phyloP scores from a whole-genome alignment of 2,888 invertebrate species.

The Pseudanteris insignis region DNA sequence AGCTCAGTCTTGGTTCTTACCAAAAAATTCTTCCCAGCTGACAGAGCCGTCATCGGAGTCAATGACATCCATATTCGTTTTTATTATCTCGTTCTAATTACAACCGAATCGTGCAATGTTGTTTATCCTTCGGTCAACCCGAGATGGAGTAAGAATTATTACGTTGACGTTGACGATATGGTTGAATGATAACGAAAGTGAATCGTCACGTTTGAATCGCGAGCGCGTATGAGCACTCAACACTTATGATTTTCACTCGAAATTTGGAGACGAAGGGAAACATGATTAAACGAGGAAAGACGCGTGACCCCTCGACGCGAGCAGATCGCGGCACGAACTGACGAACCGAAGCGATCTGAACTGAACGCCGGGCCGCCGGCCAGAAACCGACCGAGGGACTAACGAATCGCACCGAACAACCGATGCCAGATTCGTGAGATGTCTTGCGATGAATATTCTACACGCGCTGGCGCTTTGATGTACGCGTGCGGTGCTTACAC shows the following conservation, averaged over 20 bases:
- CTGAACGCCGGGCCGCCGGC: conserved; percentile 18
- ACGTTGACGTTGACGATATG: too few relatives aligned
- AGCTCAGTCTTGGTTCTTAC: conserved; percentile 13
- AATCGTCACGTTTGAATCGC: neutral
- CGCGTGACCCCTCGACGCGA: conserved; percentile 20
- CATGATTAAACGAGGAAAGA: conserved; percentile 8
- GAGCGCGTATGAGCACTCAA: conserved; percentile 2
- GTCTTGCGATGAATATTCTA: conserved; percentile 14
- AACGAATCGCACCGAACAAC: conserved; percentile 14
- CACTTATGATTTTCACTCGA: conserved; percentile 16
- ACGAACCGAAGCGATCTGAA: conserved; percentile 29
- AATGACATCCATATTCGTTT: conserved; percentile 18
- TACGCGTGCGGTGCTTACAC: conserved; percentile 8
- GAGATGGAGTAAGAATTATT: too few relatives aligned
- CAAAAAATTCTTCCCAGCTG: conserved; percentile 42
- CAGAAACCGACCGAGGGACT: conserved; percentile 14
- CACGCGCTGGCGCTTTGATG: conserved; percentile 14
- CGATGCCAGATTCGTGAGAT: conserved; percentile 25
- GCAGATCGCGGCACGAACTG: conserved; percentile 31
- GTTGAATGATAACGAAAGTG: too few relatives aligned
- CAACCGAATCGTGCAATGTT: too few relatives aligned
- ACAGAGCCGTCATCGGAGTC: conserved; percentile 35
- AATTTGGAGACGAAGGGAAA: conserved; percentile 7
- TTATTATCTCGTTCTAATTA: too few relatives aligned
- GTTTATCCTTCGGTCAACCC: too few relatives aligned